These are phyloP conservation scores for Gavia stellata DNA, from an alignment of 2,113 vertebrate genomes.

Conservation along the genomic window DNA sequence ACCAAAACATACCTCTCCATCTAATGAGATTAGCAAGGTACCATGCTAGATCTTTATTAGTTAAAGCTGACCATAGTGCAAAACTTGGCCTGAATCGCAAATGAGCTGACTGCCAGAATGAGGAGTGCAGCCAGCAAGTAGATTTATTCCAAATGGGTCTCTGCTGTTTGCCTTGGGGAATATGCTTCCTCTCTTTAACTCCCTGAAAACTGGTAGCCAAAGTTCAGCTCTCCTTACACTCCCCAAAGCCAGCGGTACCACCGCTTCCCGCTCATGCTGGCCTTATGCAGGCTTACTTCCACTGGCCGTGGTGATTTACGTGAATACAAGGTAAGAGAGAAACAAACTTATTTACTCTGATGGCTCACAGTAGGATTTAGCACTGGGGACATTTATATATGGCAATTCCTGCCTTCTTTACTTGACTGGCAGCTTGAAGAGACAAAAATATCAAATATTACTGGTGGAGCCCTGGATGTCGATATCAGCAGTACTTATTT, in stretches of 20 bases:
- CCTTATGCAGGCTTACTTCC: neutral
- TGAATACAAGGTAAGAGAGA: neutral
- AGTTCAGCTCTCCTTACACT: neutral
- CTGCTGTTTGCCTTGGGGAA: neutral
- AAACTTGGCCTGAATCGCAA: neutral
- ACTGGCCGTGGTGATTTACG: neutral
- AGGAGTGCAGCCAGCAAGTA: constrained; percentile 26
- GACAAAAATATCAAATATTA: neutral
- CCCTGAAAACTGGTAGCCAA: neutral
- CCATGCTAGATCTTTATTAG: constrained; percentile 18
- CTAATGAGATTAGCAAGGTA: constrained; percentile 38
- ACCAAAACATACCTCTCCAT: neutral
- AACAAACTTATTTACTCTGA: neutral
- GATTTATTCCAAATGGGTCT: constrained; percentile 33
- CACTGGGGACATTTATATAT: neutral
- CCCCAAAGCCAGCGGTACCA: neutral
- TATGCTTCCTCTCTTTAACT: neutral
- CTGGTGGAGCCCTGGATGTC: neutral
- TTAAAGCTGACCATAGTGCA: constrained; percentile 37
- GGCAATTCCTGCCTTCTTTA: neutral
- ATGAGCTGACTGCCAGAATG: neutral
- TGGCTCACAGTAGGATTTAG: neutral
- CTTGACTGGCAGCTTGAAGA: neutral
- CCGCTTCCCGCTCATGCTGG: neutral
- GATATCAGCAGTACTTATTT: neutral